Percentiles rank a stretch among this genome's conserved stretches.
Evolutionary conservation across 2,888 invertebrate genomes (phyloP).

Genomic region (Griposia aprilina): DNA sequence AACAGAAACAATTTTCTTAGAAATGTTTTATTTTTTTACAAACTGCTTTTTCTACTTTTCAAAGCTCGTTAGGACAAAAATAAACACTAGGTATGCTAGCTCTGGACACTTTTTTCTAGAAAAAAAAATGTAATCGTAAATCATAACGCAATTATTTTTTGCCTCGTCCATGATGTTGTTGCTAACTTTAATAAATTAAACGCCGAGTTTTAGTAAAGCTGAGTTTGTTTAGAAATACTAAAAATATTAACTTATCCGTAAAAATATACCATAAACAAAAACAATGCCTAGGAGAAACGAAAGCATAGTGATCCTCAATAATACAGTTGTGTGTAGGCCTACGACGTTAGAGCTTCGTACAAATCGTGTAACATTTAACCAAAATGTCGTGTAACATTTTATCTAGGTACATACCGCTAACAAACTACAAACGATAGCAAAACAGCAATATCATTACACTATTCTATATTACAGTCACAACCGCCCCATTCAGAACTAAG

Average conservation of each 20-base stretch:
- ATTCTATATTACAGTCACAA: conserved; percentile 5
- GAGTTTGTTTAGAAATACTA: neutral
- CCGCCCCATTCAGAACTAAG: conserved; percentile 28
- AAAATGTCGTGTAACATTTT: neutral
- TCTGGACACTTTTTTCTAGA: conserved; percentile 30
- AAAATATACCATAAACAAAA: neutral
- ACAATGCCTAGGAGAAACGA: neutral
- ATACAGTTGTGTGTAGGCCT: neutral
- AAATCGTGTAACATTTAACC: neutral
- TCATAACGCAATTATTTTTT: conserved; percentile 32
- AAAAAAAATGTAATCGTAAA: conserved; percentile 32
- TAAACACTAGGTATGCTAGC: conserved; percentile 3
- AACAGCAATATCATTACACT: conserved; percentile 20
- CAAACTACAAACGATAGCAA: conserved; percentile 13
- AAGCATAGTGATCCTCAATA: neutral
- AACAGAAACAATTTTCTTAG: conserved; percentile 1
- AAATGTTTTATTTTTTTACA: conserved; percentile 1
- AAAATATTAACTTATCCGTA: neutral
- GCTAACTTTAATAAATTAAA: conserved; percentile 7
- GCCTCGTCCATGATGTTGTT: neutral
- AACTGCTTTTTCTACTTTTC: conserved; percentile 23
- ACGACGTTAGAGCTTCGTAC: neutral
- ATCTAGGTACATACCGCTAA: neutral
- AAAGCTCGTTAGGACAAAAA: conserved; percentile 31
- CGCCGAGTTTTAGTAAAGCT: neutral